A percentile compares a stretch with the other conserved stretches of the same genome.
Conservation (phyloP, 2,113 vertebrate species). For the Prunella himalayana region DNA sequence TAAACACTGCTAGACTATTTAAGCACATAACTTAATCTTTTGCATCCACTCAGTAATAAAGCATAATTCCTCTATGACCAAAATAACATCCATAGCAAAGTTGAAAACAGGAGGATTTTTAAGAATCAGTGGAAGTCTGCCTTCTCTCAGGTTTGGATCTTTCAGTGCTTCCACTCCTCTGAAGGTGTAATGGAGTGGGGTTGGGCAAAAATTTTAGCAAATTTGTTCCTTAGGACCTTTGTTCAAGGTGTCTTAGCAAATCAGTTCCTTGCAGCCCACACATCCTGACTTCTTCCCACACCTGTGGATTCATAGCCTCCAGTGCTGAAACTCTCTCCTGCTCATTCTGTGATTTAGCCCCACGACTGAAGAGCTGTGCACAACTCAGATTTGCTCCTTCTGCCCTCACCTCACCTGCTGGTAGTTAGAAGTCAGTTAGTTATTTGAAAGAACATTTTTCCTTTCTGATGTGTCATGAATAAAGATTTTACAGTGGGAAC, state of each 20-base stretch:
- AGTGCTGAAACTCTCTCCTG: not conserved
- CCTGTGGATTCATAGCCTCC: not conserved
- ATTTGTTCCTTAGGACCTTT: not conserved
- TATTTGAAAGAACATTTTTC: not conserved
- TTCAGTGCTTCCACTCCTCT: not conserved
- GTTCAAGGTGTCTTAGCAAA: not conserved
- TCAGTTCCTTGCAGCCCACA: not conserved
- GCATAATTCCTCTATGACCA: not conserved
- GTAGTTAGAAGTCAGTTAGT: not conserved
- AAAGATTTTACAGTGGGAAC: not conserved
- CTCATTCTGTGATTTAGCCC: not conserved
- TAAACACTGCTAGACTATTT: constrained; percentile 59
- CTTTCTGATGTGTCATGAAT: not conserved
- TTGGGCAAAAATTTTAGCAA: not conserved
- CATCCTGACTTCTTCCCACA: not conserved
- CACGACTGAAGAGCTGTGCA: not conserved
- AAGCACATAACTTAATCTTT: constrained; percentile 46
- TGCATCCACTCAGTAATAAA: constrained; percentile 8
- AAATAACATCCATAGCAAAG: not conserved
- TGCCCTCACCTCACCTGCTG: not conserved
- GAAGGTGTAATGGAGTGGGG: not conserved
- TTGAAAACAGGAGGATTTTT: not conserved
- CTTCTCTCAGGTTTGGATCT: not conserved
- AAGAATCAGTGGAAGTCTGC: not conserved
- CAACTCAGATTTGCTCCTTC: not conserved